phyloP scores from a whole-genome alignment of 2,113 vertebrate genomes.

The Girardinichthys multiradiatus region DNA sequence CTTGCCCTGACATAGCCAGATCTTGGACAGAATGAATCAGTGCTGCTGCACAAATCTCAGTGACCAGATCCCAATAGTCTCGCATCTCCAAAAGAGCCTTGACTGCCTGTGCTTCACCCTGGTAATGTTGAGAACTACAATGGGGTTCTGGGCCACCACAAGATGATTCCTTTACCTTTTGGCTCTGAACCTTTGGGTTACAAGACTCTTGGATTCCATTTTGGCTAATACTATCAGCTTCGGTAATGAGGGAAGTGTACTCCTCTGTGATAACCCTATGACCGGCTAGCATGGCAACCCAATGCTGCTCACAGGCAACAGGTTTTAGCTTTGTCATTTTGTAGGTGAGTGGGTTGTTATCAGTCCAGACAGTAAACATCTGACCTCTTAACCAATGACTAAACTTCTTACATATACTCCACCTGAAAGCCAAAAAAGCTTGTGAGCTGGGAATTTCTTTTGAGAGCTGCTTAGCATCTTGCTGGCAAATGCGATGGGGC shows the following conservation, averaged over 20 bases:
- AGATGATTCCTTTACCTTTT: fast-evolving
- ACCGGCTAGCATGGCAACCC: conserved; percentile 15
- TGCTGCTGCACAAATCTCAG: neutral
- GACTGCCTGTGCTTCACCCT: neutral
- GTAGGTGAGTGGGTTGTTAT: neutral
- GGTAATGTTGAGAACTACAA: too few species aligned
- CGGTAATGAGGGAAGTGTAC: neutral
- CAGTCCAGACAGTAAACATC: neutral
- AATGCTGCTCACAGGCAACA: neutral
- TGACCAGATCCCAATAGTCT: neutral
- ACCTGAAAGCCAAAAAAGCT: neutral
- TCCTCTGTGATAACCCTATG: neutral
- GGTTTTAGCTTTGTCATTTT: neutral
- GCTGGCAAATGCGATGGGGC: conserved; percentile 16
- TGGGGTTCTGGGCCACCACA: fast-evolving
- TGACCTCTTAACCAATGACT: neutral
- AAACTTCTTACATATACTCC: too few species aligned
- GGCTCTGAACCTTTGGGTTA: neutral
- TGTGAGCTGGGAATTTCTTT: conserved; percentile 16
- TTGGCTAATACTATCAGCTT: neutral
- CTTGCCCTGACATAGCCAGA: neutral
- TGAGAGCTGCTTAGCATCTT: conserved; percentile 15
- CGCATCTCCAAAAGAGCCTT: neutral
- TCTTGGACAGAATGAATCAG: neutral
- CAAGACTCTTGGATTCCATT: neutral